phyloP scores from a whole-genome alignment of 1,140 invertebrate species.

The Saccostrea echinata region DNA sequence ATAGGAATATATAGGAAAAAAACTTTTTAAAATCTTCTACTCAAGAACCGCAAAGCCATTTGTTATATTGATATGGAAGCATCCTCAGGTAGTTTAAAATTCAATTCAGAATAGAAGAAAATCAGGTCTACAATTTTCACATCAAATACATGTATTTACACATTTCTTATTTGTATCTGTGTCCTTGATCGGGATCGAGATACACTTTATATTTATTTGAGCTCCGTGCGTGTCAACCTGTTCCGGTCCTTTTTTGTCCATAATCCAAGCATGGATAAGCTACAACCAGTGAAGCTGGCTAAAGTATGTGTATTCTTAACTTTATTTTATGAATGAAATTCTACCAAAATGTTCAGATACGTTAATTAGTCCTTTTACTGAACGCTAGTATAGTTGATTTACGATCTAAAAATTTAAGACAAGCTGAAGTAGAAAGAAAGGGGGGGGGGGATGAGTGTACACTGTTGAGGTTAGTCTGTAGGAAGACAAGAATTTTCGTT shows the following conservation, averaged over 20 bases:
- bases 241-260: constrained; percentile 46
- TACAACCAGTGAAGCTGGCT: constrained; percentile 64
- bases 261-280: constrained; percentile 60
- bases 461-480: background rate
- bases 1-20: too few relatives aligned
- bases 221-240: constrained; percentile 45
- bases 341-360: background rate
- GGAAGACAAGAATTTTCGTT: too few relatives aligned
- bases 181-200: background rate
- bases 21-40: too few relatives aligned
- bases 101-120: too few relatives aligned
- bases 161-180: too few relatives aligned
- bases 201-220: background rate
- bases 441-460: background rate
- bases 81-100: too few relatives aligned
- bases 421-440: background rate
- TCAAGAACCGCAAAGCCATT: too few relatives aligned
- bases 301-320: constrained; percentile 52
- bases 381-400: background rate
- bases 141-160: too few relatives aligned
- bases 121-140: too few relatives aligned
- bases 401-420: background rate
- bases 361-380: background rate
- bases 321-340: background rate
- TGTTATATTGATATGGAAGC: too few relatives aligned